These are phyloP conservation scores for Drosophila watanabei DNA, from an alignment of 1,140 invertebrate genomes.

Conservation along the genomic window DNA sequence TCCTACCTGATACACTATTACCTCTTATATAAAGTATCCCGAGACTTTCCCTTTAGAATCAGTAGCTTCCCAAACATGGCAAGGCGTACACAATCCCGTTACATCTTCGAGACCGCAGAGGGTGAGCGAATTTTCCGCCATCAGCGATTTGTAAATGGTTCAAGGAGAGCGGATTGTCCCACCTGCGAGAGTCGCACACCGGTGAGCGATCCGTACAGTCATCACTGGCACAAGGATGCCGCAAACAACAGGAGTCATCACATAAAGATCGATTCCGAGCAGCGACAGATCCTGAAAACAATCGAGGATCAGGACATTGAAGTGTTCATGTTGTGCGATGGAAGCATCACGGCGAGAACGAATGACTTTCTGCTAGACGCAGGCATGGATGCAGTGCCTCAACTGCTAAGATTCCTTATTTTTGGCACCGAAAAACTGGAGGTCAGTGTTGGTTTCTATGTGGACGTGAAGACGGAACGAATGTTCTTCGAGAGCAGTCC, in stretches of 20 bases:
- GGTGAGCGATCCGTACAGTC: constrained; percentile 48
- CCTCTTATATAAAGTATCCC: constrained; percentile 3
- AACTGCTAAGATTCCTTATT: constrained; percentile 53
- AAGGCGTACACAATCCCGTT: constrained; percentile 40
- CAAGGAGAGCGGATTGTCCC: constrained; percentile 30
- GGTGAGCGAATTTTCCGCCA: constrained; percentile 51
- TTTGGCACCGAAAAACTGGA: constrained; percentile 46
- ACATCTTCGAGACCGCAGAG: constrained; percentile 45
- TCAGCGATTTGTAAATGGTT: constrained; percentile 37
- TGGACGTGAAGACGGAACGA: constrained; percentile 36
- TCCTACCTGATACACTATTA: constrained; percentile 3
- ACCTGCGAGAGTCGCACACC: constrained; percentile 44
- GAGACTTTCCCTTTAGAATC: not conserved
- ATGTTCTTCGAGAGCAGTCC: constrained; percentile 58
- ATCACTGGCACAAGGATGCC: constrained; percentile 49
- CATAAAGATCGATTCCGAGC: constrained; percentile 25
- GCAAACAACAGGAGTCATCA: constrained; percentile 8
- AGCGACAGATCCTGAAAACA: constrained; percentile 38
- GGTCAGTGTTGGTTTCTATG: constrained; percentile 58
- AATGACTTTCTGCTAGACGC: constrained; percentile 60
- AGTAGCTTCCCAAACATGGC: constrained; percentile 42
- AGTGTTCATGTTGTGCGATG: constrained; percentile 66
- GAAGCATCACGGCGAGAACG: constrained; percentile 40
- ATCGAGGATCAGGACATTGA: constrained; percentile 53
- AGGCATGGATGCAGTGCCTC: constrained; percentile 62